Conservation (phyloP, 2,888 invertebrate species). For the Loripinus fragilis region DNA sequence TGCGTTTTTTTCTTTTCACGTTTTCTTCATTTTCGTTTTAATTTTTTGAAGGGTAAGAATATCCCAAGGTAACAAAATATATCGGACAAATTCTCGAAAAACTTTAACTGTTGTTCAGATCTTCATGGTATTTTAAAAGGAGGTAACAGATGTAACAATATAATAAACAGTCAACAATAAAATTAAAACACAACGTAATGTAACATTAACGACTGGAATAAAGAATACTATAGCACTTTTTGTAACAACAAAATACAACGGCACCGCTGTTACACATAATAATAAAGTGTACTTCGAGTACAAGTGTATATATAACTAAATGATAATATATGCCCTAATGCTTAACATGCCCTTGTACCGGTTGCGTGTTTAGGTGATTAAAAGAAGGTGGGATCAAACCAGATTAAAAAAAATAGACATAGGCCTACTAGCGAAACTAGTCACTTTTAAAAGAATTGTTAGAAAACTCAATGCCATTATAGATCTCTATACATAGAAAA, state of each 20-base stretch:
- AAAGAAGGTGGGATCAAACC: no score
- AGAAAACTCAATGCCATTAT: no score
- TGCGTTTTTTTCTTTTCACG: no score
- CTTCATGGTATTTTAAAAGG: background rate
- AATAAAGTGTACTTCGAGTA: conserved; percentile 8
- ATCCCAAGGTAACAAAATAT: no score
- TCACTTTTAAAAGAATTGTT: no score
- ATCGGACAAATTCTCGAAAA: no score
- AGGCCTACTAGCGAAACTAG: no score
- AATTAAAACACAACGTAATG: conserved; percentile 2
- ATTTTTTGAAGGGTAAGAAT: no score
- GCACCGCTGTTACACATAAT: background rate
- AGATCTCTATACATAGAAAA: no score
- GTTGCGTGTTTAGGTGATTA: conserved; percentile 11
- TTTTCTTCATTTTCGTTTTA: no score
- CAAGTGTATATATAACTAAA: conserved; percentile 5
- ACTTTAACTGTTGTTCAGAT: no score
- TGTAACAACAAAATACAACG: background rate
- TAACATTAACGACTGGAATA: conserved; percentile 12
- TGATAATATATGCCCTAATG: conserved; percentile 9
- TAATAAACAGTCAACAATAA: conserved; percentile 16
- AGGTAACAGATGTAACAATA: background rate
- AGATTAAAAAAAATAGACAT: no score
- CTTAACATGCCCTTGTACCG: conserved; percentile 1
- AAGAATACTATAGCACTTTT: conserved; percentile 8